Evolutionary conservation across 2,113 vertebrate genomes (phyloP).

Genomic region (Mormyrus lacerda): DNA sequence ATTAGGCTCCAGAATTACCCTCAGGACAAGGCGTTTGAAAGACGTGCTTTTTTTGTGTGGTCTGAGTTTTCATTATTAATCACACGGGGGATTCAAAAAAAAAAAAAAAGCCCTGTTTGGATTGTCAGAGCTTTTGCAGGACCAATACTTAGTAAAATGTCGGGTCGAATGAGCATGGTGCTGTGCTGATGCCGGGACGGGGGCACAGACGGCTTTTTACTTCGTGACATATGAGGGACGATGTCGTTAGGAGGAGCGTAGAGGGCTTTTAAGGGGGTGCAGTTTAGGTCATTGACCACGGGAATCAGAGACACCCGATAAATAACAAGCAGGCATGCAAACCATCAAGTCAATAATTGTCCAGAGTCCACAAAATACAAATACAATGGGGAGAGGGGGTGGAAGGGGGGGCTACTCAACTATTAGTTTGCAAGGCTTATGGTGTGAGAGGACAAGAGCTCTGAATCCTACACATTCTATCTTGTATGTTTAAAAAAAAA

Average conservation of each 20-base stretch:
- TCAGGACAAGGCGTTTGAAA: slow-evolving; percentile 17
- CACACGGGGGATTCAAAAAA: not conserved
- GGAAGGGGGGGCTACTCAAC: not conserved
- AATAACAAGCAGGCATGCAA: not conserved
- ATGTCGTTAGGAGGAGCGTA: too few relatives aligned
- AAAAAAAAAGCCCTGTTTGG: not conserved
- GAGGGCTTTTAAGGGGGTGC: not conserved
- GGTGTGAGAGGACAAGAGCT: not conserved
- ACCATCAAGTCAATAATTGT: not conserved
- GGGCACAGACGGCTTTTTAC: not conserved
- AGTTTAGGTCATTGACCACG: not conserved
- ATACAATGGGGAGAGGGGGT: not conserved
- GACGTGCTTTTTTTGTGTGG: not conserved
- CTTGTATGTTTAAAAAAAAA: not conserved
- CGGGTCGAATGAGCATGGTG: not conserved
- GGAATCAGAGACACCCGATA: not conserved
- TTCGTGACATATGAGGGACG: not conserved
- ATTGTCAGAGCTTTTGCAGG: not conserved
- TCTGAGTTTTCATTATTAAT: slow-evolving; percentile 15
- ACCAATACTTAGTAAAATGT: not conserved
- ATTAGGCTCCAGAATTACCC: slow-evolving; percentile 17
- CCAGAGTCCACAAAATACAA: not conserved
- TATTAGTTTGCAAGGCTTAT: not conserved
- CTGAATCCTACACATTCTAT: not conserved
- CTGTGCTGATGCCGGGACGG: not conserved